Conservation (phyloP, 2,113 vertebrate species). For the Macroglossus sobrinus region DNA sequence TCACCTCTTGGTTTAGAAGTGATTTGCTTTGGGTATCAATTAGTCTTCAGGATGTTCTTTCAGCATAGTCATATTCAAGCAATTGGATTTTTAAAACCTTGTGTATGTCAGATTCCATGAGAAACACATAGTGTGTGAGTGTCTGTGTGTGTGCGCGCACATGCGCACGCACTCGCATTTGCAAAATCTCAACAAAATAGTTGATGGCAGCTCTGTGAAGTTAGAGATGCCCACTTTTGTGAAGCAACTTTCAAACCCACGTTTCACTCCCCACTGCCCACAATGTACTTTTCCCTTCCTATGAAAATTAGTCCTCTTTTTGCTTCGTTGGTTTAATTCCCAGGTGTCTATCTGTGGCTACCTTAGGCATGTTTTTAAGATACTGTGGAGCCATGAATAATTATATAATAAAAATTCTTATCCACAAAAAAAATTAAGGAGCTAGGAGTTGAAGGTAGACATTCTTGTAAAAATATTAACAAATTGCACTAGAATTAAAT, state of each 20-base stretch:
- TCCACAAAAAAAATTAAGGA: neutral
- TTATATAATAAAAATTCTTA: neutral
- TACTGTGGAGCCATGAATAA: neutral
- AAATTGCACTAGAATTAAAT: neutral
- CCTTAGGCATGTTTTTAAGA: neutral
- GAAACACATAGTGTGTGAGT: neutral
- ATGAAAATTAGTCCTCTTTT: neutral
- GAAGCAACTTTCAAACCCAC: no score
- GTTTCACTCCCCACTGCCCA: neutral
- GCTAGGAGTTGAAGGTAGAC: neutral
- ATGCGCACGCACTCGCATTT: no score
- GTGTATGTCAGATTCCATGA: neutral
- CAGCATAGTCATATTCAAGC: neutral
- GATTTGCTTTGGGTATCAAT: neutral
- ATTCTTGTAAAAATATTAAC: neutral
- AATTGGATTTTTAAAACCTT: neutral
- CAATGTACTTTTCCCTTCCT: neutral
- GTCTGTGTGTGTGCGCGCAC: accelerated
- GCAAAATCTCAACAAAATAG: neutral
- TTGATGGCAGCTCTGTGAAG: neutral
- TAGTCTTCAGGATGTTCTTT: neutral
- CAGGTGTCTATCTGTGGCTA: neutral
- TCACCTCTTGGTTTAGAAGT: neutral
- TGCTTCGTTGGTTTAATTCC: neutral
- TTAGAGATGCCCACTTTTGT: accelerated